Evolutionary conservation across 2,113 vertebrate species (phyloP).

Genomic region (Gavia stellata): DNA sequence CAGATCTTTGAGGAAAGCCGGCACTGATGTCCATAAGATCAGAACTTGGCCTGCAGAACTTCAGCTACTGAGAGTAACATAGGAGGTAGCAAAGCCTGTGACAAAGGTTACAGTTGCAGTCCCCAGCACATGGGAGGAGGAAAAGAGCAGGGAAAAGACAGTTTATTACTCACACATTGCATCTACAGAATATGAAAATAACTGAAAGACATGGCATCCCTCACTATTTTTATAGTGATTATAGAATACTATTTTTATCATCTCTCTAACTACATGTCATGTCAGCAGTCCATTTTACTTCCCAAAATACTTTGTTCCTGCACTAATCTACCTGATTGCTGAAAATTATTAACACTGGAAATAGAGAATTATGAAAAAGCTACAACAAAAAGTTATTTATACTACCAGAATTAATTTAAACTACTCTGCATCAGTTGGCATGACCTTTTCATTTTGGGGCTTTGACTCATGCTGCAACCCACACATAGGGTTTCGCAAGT

Average conservation of each 20-base stretch:
- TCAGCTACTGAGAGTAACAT: background rate
- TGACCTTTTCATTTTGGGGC: conserved; percentile 49
- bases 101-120: background rate
- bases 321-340: background rate
- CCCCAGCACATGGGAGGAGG: background rate
- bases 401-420: conserved; percentile 29
- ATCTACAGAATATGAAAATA: background rate
- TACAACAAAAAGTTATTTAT: conserved; percentile 24
- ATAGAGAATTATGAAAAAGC: conserved; percentile 10
- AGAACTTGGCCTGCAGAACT: background rate
- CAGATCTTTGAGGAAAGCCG: background rate
- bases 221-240: background rate
- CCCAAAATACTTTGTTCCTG: background rate
- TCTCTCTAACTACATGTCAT: background rate
- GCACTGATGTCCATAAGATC: background rate
- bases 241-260: background rate
- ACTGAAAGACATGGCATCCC: background rate
- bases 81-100: background rate
- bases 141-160: background rate
- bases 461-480: conserved; percentile 59
- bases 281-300: background rate
- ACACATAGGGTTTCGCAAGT: background rate
- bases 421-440: background rate
- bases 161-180: background rate
- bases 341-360: background rate